Evolutionary conservation across 2,888 invertebrate genomes (phyloP).

Genomic region (Anticlea derivata): DNA sequence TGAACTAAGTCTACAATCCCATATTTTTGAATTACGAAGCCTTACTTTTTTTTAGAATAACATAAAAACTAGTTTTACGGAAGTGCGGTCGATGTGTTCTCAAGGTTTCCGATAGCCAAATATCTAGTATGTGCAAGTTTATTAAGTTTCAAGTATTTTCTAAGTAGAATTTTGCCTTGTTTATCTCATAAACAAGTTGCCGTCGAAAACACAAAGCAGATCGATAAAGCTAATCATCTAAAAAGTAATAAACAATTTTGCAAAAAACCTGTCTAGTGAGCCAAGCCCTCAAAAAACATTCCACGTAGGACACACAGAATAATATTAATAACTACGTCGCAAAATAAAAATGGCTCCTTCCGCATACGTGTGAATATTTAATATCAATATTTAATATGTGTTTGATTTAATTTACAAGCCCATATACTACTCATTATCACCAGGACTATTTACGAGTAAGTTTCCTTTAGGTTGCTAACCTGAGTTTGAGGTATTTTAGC

Average conservation of each 20-base stretch:
- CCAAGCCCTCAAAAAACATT: background rate
- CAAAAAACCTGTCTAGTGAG: too few species aligned
- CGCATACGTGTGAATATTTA: slow-evolving; percentile 22
- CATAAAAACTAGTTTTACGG: background rate
- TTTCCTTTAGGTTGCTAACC: too few species aligned
- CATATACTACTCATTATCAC: slow-evolving; percentile 1
- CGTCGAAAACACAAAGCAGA: background rate
- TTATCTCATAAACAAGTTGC: background rate
- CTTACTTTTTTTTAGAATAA: background rate
- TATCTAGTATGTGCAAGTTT: too few species aligned
- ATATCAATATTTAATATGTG: slow-evolving; percentile 25
- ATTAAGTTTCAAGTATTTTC: background rate
- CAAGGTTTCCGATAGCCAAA: too few species aligned
- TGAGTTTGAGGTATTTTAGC: too few species aligned
- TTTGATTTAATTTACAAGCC: slow-evolving; percentile 15
- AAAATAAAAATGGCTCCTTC: slow-evolving; percentile 22
- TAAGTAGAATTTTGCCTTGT: background rate
- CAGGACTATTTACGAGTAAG: too few species aligned
- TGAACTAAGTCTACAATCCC: too few species aligned
- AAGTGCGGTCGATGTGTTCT: too few species aligned
- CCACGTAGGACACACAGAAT: slow-evolving; percentile 2
- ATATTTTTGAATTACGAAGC: too few species aligned
- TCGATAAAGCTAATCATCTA: too few species aligned
- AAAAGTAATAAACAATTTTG: too few species aligned
- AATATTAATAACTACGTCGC: background rate